phyloP scores from a whole-genome alignment of 1,140 invertebrate species.

The Liolophura sinensis region DNA sequence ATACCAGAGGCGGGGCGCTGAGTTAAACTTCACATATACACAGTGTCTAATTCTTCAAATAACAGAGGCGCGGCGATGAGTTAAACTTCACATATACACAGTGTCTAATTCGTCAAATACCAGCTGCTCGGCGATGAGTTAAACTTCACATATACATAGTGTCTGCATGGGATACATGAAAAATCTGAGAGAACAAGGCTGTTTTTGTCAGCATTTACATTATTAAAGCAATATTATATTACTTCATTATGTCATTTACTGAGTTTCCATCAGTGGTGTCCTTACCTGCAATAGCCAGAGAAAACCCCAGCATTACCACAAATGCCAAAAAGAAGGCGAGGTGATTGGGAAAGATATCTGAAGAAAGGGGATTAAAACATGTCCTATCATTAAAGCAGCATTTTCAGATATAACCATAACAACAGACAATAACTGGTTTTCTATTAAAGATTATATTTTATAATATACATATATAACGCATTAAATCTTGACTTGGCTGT shows the following conservation, averaged over 20 bases:
- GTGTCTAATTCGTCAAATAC: no score
- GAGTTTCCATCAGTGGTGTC: constrained; percentile 66
- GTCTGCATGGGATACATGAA: constrained; percentile 9
- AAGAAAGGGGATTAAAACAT: constrained; percentile 15
- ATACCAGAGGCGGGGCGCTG: no score
- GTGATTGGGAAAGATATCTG: constrained; percentile 60
- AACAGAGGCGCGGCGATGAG: no score
- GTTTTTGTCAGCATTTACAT: no score
- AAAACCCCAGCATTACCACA: constrained; percentile 41
- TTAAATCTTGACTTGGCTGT: background rate
- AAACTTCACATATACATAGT: background rate
- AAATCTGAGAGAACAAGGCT: no score
- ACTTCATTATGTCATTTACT: no score
- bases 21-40: no score
- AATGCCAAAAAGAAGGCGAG: constrained; percentile 55
- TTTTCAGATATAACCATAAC: background rate
- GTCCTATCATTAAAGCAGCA: background rate
- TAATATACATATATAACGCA: background rate
- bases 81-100: no score
- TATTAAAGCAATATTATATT: no score
- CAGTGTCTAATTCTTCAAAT: no score
- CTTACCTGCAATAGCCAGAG: constrained; percentile 50
- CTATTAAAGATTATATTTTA: background rate
- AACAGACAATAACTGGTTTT: background rate
- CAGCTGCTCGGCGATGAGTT: background rate